phyloP scores from a whole-genome alignment of 1,140 invertebrate genomes.

The Cataglyphis hispanica region DNA sequence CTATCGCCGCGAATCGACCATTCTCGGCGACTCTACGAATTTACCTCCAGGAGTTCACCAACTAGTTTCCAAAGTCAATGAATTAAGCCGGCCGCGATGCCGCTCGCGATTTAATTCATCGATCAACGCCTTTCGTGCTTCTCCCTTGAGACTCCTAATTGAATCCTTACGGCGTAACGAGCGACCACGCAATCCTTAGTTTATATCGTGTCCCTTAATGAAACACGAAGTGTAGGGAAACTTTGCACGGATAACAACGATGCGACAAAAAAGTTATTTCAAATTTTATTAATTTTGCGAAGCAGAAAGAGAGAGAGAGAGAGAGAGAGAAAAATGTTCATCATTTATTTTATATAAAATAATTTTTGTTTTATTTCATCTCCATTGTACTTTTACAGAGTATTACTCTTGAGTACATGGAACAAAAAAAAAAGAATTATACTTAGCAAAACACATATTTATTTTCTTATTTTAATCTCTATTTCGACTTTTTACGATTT shows the following conservation, averaged over 20 bases:
- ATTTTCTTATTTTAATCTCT: background rate
- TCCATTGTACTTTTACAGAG: background rate
- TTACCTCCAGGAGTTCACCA: constrained; percentile 50
- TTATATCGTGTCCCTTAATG: constrained; percentile 56
- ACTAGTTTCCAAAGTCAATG: constrained; percentile 68
- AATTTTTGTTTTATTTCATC: background rate
- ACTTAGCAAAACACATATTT: background rate
- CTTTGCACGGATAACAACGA: constrained; percentile 19
- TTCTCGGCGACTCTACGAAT: constrained; percentile 40
- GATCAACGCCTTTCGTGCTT: constrained; percentile 56
- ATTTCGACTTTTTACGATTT: background rate
- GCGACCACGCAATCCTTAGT: constrained; percentile 55
- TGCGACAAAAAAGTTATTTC: constrained; percentile 20
- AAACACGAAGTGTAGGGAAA: constrained; percentile 45
- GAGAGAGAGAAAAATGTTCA: background rate
- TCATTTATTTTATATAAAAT: background rate
- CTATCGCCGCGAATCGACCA: constrained; percentile 50
- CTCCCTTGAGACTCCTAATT: constrained; percentile 59
- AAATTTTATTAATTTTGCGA: background rate
- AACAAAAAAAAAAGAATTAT: background rate
- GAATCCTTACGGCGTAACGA: constrained; percentile 62
- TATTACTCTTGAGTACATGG: background rate
- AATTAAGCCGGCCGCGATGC: constrained; percentile 60
- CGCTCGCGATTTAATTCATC: constrained; percentile 64
- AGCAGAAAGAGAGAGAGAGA: background rate